Evolutionary conservation across 2,797 vertebrate genomes (phyloP).

Genomic region (Acipenser ruthenus): DNA sequence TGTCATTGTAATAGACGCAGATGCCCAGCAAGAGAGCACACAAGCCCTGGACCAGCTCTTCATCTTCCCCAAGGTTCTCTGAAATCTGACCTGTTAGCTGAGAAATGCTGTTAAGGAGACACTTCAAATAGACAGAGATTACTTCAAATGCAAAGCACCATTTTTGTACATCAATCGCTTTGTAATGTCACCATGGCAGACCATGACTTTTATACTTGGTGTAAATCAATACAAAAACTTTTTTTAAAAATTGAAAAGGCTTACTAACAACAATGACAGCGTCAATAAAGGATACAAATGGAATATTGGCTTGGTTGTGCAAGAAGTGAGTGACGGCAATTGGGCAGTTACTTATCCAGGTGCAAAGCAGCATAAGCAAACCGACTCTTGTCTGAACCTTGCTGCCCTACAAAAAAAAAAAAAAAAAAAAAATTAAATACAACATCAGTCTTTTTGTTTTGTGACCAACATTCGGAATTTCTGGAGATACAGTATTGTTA

Average conservation of each 20-base stretch:
- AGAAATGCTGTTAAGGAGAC: slow-evolving; percentile 56
- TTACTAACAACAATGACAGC: no score
- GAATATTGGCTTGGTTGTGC: slow-evolving; percentile 92
- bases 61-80: slow-evolving; percentile 94
- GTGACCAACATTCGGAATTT: no score
- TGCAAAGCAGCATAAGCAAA: slow-evolving; percentile 92
- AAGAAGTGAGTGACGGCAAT: slow-evolving; percentile 97
- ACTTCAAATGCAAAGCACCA: neutral
- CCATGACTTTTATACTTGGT: no score
- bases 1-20: slow-evolving; percentile 96
- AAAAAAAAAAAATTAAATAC: no score
- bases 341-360: slow-evolving; percentile 93
- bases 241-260: no score
- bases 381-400: slow-evolving; percentile 95
- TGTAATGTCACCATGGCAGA: no score
- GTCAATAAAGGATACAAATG: slow-evolving; percentile 86
- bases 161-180: no score
- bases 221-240: no score
- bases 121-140: neutral
- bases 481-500: no score
- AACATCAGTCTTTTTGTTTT: no score
- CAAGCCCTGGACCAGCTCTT: slow-evolving; percentile 89
- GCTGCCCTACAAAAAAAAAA: slow-evolving; percentile 73
- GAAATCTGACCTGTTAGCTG: slow-evolving; percentile 95
- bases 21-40: slow-evolving; percentile 91